A percentile compares a stretch with the other conserved stretches of the same genome.
These are phyloP conservation scores for Ataeniobius toweri DNA, from an alignment of 2,797 vertebrate genomes.

Conservation along the genomic window DNA sequence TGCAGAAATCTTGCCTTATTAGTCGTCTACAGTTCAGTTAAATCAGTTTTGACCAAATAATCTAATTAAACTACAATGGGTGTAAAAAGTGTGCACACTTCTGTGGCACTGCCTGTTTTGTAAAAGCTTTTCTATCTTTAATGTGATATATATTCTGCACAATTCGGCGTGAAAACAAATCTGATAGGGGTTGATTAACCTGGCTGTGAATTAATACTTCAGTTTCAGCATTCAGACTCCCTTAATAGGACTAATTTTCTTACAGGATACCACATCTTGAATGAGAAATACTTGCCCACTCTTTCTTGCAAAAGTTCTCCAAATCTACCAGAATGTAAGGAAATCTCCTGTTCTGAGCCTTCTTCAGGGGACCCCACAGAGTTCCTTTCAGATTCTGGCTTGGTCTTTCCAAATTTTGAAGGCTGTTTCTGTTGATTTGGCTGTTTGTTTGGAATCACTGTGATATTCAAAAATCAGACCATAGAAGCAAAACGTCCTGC, in stretches of 20 bases:
- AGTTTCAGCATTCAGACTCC: no score
- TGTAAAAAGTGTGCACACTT: not conserved
- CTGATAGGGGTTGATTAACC: not conserved
- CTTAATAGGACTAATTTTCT: no score
- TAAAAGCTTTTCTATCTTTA: not conserved
- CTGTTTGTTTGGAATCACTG: not conserved
- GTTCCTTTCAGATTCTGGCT: not conserved
- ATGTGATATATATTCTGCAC: not conserved
- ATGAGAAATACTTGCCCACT: no score
- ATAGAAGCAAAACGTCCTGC: no score
- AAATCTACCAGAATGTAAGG: not conserved
- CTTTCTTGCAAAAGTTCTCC: not conserved
- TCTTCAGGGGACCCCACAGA: not conserved
- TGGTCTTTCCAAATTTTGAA: not conserved
- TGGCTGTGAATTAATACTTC: no score
- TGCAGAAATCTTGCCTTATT: conserved; percentile 21
- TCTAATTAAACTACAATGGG: conserved; percentile 41
- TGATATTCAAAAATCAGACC: not conserved
- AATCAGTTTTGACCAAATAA: conserved; percentile 52
- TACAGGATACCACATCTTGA: no score
- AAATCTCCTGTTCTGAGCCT: not conserved
- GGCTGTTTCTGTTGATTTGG: not conserved
- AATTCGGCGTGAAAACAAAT: not conserved
- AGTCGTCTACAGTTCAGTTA: conserved; percentile 47
- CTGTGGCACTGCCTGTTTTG: not conserved